Evolutionary conservation across 2,797 vertebrate species (phyloP), one percentile per base, ranked within the genome.

Genomic region (Pseudochaenichthys georgianus): DNA sequence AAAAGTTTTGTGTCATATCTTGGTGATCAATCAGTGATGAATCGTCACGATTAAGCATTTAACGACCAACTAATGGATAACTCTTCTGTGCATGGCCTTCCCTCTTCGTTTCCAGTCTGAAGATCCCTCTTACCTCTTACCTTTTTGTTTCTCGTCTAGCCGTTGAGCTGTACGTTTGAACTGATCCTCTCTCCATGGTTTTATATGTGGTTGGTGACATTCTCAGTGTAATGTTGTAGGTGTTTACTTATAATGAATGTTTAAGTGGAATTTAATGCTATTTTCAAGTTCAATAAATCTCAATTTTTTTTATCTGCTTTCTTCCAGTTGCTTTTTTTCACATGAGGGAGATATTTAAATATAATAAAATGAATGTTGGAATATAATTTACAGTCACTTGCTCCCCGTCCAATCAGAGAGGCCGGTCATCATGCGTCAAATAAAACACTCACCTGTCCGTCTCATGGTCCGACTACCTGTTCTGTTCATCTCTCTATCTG

Each of bases 221-320:
- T 91, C 90, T 90, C 88, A 86, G 84, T 92, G 88, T 93, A 88
- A 87, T 88, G 82, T 90, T 84, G 73, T 88, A 90, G 87, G 80
- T 89, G 82, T 89, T 90, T 90, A 87, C 91, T 87, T 89, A 81
- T 81, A 83, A 84, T 89, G 82, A 92, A 91, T 91, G 90, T 92
- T 68, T 84, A 87, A 85, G 86, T 93, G 85, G 86, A 90, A 83
- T 88, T 92, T 86, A 86, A 90, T 88, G 89, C 79, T 90, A 87
- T 94, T 94, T 94, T 92, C 84, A 89, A 88, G 59, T 88, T 91
- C 80, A 95, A 94, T 94, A 94, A 94, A 94, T 87, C 83, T 81
- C 17, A 34, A 19, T n/a, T 73, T 90, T 93, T 92, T 92, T 31
- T 90, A 91, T 64, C 13, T 21, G 12, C 62, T 86, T 77, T 55